Conservation (phyloP, 2,888 invertebrate species). For the Chrysolina oricalcia region DNA sequence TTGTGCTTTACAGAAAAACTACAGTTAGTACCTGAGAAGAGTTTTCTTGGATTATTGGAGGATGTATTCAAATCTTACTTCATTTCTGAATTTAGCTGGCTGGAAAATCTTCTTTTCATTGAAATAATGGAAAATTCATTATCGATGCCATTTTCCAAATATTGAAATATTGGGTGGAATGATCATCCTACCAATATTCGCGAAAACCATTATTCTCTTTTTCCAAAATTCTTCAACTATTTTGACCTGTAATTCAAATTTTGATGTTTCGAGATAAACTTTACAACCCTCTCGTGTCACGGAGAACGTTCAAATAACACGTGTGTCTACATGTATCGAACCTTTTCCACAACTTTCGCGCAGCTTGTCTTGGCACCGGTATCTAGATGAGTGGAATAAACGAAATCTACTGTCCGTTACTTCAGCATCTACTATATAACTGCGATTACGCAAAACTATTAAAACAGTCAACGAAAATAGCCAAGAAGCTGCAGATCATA, state of each 20-base stretch:
- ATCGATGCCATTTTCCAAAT: no score
- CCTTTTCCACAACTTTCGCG: constrained; percentile 54
- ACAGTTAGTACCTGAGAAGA: background rate
- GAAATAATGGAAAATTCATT: no score
- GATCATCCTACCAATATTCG: background rate
- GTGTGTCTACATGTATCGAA: constrained; percentile 58
- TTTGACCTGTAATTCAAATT: no score
- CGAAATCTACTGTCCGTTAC: constrained; percentile 55
- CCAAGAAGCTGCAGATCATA: constrained; percentile 43
- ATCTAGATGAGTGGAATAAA: constrained; percentile 36
- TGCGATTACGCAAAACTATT: constrained; percentile 18
- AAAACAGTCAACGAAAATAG: constrained; percentile 39
- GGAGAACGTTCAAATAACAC: constrained; percentile 41
- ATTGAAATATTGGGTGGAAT: background rate
- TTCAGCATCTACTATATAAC: constrained; percentile 69
- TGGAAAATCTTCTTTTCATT: no score
- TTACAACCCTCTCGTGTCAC: background rate
- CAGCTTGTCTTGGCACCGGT: constrained; percentile 65
- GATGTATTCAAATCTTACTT: background rate
- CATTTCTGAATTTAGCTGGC: background rate
- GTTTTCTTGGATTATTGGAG: background rate
- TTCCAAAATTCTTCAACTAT: no score
- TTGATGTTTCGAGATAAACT: no score
- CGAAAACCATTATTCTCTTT: no score
- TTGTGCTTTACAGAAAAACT: background rate